Evolutionary conservation across 2,113 vertebrate genomes (phyloP).

Genomic region (Centropus unirufus): DNA sequence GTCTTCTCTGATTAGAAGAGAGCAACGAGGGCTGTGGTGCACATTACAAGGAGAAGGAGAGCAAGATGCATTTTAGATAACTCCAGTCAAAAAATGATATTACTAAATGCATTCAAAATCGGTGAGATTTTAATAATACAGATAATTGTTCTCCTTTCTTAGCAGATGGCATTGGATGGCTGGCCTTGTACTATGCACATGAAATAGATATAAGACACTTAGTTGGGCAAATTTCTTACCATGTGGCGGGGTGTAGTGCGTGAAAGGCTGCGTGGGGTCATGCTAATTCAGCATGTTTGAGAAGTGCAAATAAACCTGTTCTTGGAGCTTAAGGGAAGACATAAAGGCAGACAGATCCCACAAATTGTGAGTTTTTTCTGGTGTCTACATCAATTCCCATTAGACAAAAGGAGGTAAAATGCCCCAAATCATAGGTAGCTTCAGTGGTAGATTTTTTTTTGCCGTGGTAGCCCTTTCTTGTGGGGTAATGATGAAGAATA

Average conservation of each 20-base stretch:
- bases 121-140: not conserved
- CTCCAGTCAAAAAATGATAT: not conserved
- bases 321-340: not conserved
- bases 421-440: accelerated
- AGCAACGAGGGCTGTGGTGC: not conserved
- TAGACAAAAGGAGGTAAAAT: not conserved
- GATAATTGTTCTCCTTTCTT: not conserved
- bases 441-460: not conserved
- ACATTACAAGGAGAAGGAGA: not conserved
- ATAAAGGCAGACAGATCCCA: not conserved
- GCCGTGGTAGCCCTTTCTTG: not conserved
- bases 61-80: not conserved
- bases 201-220: not conserved
- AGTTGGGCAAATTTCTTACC: not conserved
- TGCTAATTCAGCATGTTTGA: not conserved
- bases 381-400: not conserved
- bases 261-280: not conserved
- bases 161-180: not conserved
- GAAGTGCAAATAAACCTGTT: not conserved
- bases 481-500: not conserved
- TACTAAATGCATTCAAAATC: not conserved
- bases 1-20: not conserved
- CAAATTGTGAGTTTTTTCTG: not conserved
- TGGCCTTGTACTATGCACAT: not conserved
- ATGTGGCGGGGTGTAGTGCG: not conserved